These are phyloP conservation scores for Hippocampus barbouri DNA, from an alignment of 2,113 vertebrate genomes.

Conservation along the genomic window DNA sequence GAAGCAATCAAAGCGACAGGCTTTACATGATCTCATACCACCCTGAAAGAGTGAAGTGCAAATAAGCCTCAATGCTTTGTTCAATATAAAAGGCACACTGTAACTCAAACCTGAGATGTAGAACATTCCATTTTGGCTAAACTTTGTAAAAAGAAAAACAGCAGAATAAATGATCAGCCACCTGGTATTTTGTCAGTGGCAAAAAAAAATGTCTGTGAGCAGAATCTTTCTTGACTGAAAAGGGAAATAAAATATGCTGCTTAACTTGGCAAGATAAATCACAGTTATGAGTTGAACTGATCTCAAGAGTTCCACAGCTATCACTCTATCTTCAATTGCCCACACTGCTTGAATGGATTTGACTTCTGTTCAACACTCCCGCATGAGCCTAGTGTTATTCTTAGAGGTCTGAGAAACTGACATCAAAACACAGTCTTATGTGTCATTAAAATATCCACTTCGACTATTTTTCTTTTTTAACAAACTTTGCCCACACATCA, in stretches of 20 bases:
- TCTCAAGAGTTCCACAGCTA: conserved; percentile 52
- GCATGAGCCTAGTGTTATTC: conserved; percentile 58
- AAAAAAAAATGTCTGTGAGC: conserved; percentile 42
- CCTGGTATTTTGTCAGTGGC: conserved; percentile 24
- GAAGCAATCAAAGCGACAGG: background rate
- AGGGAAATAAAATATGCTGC: conserved; percentile 62
- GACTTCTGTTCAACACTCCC: conserved; percentile 12
- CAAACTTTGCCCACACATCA: conserved; percentile 28
- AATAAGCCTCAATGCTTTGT: conserved; percentile 32
- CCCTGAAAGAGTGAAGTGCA: conserved; percentile 42
- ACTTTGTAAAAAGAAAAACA: conserved; percentile 49
- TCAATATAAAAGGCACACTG: conserved; percentile 25
- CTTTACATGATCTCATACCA: conserved; percentile 18
- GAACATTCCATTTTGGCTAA: conserved; percentile 51
- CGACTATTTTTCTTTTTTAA: conserved; percentile 19
- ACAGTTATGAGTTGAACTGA: conserved; percentile 33
- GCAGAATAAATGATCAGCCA: conserved; percentile 47
- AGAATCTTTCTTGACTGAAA: conserved; percentile 51
- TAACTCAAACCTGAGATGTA: conserved; percentile 33
- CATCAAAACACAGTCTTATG: conserved; percentile 63
- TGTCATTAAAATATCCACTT: conserved; percentile 54
- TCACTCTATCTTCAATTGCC: conserved; percentile 59
- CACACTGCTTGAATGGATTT: conserved; percentile 35
- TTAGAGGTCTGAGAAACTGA: conserved; percentile 52
- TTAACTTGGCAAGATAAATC: conserved; percentile 65